Percentiles rank a stretch among this genome's conserved stretches.
These are phyloP conservation scores for Labeo calbasu DNA, from an alignment of 2,797 vertebrate genomes.

Conservation along the genomic window DNA sequence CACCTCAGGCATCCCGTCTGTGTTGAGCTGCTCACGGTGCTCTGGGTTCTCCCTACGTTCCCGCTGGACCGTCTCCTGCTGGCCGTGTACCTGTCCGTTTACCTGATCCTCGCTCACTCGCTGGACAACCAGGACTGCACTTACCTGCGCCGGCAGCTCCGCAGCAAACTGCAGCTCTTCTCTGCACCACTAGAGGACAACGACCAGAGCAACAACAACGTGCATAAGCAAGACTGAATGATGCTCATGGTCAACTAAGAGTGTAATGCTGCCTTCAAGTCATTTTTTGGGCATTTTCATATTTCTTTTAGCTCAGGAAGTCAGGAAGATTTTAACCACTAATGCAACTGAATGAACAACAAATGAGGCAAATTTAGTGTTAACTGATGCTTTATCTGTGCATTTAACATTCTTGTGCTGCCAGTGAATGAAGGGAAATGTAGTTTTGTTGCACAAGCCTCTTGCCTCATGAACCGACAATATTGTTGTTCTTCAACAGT, in stretches of 20 bases:
- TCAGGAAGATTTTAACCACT: too few species aligned
- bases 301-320: too few species aligned
- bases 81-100: constrained; percentile 79
- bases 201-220: constrained; percentile 5
- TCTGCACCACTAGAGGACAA: constrained; percentile 61
- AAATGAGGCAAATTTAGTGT: neutral
- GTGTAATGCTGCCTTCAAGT: neutral
- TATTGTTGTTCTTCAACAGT: neutral
- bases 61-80: constrained; percentile 87
- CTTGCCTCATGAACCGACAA: neutral
- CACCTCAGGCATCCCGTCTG: constrained; percentile 90
- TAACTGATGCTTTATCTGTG: neutral
- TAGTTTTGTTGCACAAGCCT: neutral
- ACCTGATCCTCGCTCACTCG: constrained; percentile 84
- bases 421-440: neutral
- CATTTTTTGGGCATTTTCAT: neutral
- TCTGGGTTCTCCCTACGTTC: constrained; percentile 88
- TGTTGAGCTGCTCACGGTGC: constrained; percentile 84
- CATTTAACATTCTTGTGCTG: neutral
- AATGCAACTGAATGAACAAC: neutral
- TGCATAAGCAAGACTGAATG: constrained; percentile 66
- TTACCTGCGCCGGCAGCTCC: constrained; percentile 83
- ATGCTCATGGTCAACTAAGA: neutral
- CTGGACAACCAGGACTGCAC: constrained; percentile 87
- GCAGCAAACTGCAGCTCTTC: constrained; percentile 81